These are phyloP conservation scores for Hassar affinis DNA, from an alignment of 2,113 vertebrate genomes.

Conservation along the genomic window DNA sequence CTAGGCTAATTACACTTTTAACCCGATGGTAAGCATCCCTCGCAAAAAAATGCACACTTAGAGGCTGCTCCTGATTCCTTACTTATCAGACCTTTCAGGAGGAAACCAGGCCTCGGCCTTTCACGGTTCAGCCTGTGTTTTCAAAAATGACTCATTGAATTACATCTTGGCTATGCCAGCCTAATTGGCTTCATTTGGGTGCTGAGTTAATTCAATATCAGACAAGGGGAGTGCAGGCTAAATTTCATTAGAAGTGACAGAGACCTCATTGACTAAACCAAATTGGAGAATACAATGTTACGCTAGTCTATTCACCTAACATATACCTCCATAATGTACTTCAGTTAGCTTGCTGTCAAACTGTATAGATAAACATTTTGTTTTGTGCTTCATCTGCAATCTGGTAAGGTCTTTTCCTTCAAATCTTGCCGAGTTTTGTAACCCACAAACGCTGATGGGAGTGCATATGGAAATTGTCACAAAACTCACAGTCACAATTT, in stretches of 20 bases:
- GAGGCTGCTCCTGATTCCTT: slow-evolving; percentile 8
- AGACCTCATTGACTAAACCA: slow-evolving; percentile 29
- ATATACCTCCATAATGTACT: slow-evolving; percentile 3
- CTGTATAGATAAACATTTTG: neutral
- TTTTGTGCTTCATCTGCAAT: neutral
- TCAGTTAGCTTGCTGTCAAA: neutral
- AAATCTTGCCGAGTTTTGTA: slow-evolving; percentile 4
- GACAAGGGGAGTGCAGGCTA: slow-evolving; percentile 24
- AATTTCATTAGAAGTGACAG: slow-evolving; percentile 43
- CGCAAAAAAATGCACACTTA: slow-evolving; percentile 19
- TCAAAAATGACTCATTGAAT: slow-evolving; percentile 41
- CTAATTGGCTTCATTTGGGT: slow-evolving; percentile 43
- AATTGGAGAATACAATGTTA: slow-evolving; percentile 34
- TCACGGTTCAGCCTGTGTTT: slow-evolving; percentile 18
- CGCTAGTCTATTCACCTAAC: neutral
- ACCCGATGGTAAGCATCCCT: slow-evolving; percentile 41
- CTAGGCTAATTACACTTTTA: slow-evolving; percentile 37
- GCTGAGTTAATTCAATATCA: slow-evolving; percentile 45
- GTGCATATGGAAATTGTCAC: slow-evolving; percentile 51
- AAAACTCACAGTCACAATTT: too few relatives aligned
- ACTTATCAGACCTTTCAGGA: slow-evolving; percentile 31
- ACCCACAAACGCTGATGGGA: slow-evolving; percentile 39
- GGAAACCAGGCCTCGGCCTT: slow-evolving; percentile 18
- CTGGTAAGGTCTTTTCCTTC: neutral
- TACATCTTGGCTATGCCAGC: slow-evolving; percentile 33